These are phyloP conservation scores for Uromys caudimaculatus DNA, from an alignment of 2,797 vertebrate species.

Conservation along the genomic window DNA sequence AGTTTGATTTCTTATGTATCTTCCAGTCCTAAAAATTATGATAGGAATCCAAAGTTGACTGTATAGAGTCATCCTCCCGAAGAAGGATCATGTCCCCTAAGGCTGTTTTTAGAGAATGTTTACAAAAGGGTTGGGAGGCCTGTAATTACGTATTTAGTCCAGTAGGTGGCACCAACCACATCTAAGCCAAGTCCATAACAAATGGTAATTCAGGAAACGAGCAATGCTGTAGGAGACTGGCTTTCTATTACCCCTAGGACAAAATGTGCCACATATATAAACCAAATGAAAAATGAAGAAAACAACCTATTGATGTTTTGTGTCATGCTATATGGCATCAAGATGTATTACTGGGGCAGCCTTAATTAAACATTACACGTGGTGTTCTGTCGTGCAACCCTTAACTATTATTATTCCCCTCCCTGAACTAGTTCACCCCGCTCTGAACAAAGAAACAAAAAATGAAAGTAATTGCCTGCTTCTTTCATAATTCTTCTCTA, in stretches of 20 bases:
- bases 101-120: neutral
- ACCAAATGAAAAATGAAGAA: neutral
- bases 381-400: constrained; percentile 1
- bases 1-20: neutral
- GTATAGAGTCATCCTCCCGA: constrained; percentile 19
- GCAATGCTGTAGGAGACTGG: neutral
- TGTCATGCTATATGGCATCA: constrained; percentile 22
- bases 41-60: constrained; percentile 37
- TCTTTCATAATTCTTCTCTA: constrained; percentile 25
- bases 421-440: neutral
- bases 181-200: constrained; percentile 53
- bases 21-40: constrained; percentile 13
- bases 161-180: constrained; percentile 79
- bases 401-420: constrained; percentile 52
- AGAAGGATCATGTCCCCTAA: constrained; percentile 29
- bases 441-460: constrained; percentile 20
- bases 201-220: constrained; percentile 55
- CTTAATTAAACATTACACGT: constrained; percentile 57
- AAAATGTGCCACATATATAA: constrained; percentile 60
- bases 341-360: constrained; percentile 44
- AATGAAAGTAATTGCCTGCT: neutral
- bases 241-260: constrained; percentile 49
- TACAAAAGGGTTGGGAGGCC: neutral
- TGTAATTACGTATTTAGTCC: constrained; percentile 66
- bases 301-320: constrained; percentile 48